These are phyloP conservation scores for Yasuhikotakia modesta DNA, from an alignment of 2,797 vertebrate genomes.

Conservation along the genomic window DNA sequence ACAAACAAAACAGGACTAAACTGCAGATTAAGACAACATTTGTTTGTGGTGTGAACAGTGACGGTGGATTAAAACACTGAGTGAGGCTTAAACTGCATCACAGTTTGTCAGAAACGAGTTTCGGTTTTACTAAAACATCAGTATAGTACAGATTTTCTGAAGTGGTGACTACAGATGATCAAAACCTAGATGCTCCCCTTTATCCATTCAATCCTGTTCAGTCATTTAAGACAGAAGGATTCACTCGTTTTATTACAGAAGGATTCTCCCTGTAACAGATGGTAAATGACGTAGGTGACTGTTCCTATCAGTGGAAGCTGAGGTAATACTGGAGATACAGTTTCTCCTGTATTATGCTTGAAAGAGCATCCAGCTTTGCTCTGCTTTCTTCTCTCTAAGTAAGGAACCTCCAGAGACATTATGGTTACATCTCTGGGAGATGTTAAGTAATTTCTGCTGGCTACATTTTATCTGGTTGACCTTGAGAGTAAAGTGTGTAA, in stretches of 20 bases:
- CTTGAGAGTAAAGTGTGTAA: neutral
- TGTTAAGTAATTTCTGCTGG: no score
- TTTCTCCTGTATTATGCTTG: conserved; percentile 23
- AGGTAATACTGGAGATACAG: conserved; percentile 38
- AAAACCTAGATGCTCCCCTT: conserved; percentile 38
- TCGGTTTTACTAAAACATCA: neutral
- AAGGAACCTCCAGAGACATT: no score
- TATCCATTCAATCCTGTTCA: conserved; percentile 29
- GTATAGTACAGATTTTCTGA: conserved; percentile 18
- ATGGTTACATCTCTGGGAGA: no score
- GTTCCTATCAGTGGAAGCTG: conserved; percentile 41
- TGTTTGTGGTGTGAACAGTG: neutral
- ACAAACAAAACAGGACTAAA: no score
- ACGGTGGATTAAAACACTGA: neutral
- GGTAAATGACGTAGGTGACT: conserved; percentile 47
- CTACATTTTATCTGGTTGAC: neutral
- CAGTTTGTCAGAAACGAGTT: neutral
- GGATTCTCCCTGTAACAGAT: conserved; percentile 59
- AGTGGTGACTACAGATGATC: conserved; percentile 8
- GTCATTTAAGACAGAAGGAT: conserved; percentile 14
- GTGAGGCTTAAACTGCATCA: neutral
- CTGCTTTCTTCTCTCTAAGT: no score
- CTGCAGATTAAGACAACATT: no score
- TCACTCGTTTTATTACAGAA: conserved; percentile 29
- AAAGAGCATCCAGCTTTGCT: conserved; percentile 9